Evolutionary conservation across 2,888 invertebrate species (phyloP).

Genomic region (Himalopsyche anomala): DNA sequence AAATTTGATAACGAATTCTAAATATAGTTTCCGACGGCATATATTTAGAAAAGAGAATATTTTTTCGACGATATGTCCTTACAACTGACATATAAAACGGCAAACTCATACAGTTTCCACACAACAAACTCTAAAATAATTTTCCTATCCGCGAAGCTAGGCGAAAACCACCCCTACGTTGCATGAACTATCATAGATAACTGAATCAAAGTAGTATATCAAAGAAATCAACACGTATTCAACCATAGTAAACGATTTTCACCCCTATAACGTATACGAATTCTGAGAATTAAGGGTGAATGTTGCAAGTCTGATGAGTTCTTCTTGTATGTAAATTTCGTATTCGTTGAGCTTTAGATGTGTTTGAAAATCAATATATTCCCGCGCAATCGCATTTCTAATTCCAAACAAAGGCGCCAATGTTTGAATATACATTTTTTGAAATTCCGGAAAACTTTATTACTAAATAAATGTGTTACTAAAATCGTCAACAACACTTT

Average conservation of each 20-base stretch:
- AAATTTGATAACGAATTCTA: slow-evolving; percentile 17
- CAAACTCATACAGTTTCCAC: slow-evolving; percentile 38
- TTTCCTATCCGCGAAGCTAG: neutral
- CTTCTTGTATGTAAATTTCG: slow-evolving; percentile 10
- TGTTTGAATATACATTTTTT: neutral
- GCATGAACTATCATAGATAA: neutral
- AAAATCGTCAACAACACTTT: no score
- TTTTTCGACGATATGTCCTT: slow-evolving; percentile 36
- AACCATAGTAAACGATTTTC: neutral
- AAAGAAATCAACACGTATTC: slow-evolving; percentile 24
- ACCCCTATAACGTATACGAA: neutral
- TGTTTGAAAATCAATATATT: slow-evolving; percentile 55
- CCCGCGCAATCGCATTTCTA: slow-evolving; percentile 49
- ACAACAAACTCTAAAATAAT: slow-evolving; percentile 42
- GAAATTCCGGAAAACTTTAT: no score
- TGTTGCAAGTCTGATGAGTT: neutral
- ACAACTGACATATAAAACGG: slow-evolving; percentile 36
- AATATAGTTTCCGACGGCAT: slow-evolving; percentile 27
- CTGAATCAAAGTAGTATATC: neutral
- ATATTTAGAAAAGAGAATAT: slow-evolving; percentile 37
- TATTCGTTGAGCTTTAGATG: slow-evolving; percentile 4
- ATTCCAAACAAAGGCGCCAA: neutral
- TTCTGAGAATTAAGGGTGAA: slow-evolving; percentile 3
- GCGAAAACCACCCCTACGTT: slow-evolving; percentile 10
- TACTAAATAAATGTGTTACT: no score